Percentiles rank a stretch among this genome's conserved stretches.
These are phyloP conservation scores for Agrochola lychnidis DNA, from an alignment of 2,888 invertebrate species.

Conservation along the genomic window DNA sequence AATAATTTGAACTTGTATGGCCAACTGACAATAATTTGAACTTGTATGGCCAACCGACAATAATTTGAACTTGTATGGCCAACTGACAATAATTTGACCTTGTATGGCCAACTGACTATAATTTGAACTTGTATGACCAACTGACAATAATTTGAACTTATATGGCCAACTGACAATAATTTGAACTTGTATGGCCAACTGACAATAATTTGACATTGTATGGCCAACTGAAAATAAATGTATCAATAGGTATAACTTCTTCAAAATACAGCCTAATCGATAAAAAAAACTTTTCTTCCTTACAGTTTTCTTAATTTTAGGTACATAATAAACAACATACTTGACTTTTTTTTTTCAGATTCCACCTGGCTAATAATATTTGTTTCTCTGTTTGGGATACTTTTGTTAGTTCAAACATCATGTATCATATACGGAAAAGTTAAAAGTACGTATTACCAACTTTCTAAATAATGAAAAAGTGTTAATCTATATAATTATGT, in stretches of 20 bases:
- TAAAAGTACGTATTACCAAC: conserved; percentile 8
- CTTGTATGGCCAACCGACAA: no score
- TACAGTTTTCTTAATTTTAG: not conserved
- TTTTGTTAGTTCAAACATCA: conserved; percentile 1
- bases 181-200: no score
- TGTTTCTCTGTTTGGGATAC: not conserved
- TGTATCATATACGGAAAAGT: conserved; percentile 3
- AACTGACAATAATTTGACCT: no score
- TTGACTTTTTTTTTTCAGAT: not conserved
- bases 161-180: no score
- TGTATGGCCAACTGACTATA: no score
- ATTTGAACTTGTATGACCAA: not conserved
- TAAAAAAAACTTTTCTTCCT: not conserved
- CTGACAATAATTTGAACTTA: not conserved
- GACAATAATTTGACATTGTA: not conserved
- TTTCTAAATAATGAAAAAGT: not conserved
- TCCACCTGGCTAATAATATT: not conserved
- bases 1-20: no score
- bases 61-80: not conserved
- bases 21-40: not conserved
- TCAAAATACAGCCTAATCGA: not conserved
- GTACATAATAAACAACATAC: not conserved
- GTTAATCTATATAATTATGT: not conserved
- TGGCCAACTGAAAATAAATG: not conserved
- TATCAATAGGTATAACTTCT: not conserved